phyloP scores from a whole-genome alignment of 2,797 vertebrate genomes.

The Esox masquinongy region DNA sequence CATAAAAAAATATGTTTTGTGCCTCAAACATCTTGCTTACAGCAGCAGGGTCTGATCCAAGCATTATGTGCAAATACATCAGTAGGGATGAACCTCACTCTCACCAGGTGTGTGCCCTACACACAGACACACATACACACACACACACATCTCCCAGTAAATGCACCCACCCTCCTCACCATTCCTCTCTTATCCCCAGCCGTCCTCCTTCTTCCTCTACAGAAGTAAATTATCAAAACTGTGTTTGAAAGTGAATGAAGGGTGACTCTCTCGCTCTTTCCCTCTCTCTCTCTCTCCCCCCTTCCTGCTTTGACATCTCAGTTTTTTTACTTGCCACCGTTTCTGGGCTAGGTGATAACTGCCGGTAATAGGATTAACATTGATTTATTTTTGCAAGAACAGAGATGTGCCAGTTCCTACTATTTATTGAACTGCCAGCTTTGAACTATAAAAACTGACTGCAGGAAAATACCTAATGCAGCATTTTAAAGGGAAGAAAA shows the following conservation, averaged over 20 bases:
- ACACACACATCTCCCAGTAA: conserved; percentile 24
- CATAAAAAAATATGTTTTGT: conserved; percentile 73
- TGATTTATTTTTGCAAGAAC: conserved; percentile 99
- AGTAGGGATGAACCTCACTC: conserved; percentile 70
- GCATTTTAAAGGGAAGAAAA: conserved; percentile 94
- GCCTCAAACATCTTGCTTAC: conserved; percentile 86
- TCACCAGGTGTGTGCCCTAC: conserved; percentile 45
- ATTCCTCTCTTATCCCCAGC: conserved; percentile 23
- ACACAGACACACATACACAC: conserved; percentile 30
- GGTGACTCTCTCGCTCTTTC: conserved; percentile 81
- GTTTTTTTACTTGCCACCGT: conserved; percentile 92
- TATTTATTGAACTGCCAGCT: conserved; percentile 99
- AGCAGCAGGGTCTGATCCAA: conserved; percentile 86
- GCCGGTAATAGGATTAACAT: conserved; percentile 99
- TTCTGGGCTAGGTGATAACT: conserved; percentile 99
- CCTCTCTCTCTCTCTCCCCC: conserved; percentile 69
- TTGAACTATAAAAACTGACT: conserved; percentile 99
- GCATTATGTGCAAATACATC: conserved; percentile 85
- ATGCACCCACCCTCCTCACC: conserved; percentile 48
- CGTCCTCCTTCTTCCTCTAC: conserved; percentile 80
- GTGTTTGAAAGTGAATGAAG: conserved; percentile 99
- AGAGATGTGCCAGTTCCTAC: conserved; percentile 99
- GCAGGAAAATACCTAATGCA: conserved; percentile 88
- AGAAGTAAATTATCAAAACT: conserved; percentile 95
- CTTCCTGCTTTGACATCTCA: conserved; percentile 95